Evolutionary conservation across 2,113 vertebrate species (phyloP), one percentile per base, ranked within the genome.

Genomic region (Cheirogaleus medius): DNA sequence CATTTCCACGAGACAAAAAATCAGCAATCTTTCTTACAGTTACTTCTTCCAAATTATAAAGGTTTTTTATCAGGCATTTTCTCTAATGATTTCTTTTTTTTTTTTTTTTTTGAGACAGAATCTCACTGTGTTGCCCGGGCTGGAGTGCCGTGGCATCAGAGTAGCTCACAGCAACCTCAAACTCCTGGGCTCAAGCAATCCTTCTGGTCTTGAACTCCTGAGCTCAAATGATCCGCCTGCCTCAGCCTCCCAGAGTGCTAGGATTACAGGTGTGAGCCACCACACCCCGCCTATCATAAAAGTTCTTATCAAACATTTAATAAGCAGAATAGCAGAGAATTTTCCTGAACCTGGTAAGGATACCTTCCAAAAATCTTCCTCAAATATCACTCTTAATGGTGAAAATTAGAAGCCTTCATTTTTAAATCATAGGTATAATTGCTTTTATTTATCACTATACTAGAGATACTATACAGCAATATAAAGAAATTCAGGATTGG

Each of bases 11-110:
- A 80, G 8, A 73, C 42, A 80, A 85, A 68, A 60, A 13, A 78
- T 89, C 29, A 56, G 11, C 49, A 34, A 81, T 74, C 60, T 64
- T 80, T 56, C 18, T 73, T n/a, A 77, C 23, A 95, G 74, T 68
- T 56, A 69, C 52, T 92, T 82, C 60, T 95, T 84, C 49, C 42
- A 87, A 94, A 89, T 93, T 93, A 73, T 25, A 15, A 92, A 90
- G 9, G 10, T n/a, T 69, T n/a, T 77, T 54, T 54, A 54, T n/a
- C 17, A 47, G 20, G 39, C 54, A 85, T 73, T 64, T 78, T 63
- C 5, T 73, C 10, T 37, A 94, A 58, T 49, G 85, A 88, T n/a
- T 69, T 91, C 37, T 78, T 47, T 47, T 47, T 47, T 47, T 47
- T 1, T 47, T 47, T 47, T 47, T 47, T 47, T 1, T 47, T 47